Evolutionary conservation across 2,797 vertebrate species (phyloP).

Genomic region (Tenualosa ilisha): DNA sequence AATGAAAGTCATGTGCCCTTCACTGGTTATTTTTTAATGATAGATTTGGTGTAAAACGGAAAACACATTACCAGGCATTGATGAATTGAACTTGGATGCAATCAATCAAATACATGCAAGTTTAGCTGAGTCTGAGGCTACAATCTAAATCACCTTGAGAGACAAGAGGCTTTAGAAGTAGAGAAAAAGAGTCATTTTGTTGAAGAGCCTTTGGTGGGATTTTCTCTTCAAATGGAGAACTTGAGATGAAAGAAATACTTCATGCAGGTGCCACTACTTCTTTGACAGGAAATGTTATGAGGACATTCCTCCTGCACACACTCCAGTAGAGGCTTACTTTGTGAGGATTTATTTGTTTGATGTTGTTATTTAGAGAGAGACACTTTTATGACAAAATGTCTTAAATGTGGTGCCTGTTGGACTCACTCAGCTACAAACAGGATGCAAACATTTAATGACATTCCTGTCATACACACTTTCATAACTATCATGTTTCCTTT

Average conservation of each 20-base stretch:
- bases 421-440: neutral
- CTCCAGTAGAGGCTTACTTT: neutral
- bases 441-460: neutral
- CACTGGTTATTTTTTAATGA: neutral
- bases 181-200: neutral
- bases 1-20: neutral
- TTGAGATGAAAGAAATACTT: constrained; percentile 19
- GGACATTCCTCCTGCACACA: constrained; percentile 13
- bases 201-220: neutral
- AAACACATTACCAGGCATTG: neutral
- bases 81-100: neutral
- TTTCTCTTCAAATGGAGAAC: neutral
- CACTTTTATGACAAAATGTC: constrained; percentile 12
- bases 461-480: neutral
- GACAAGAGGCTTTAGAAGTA: neutral
- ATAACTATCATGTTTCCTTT: neutral
- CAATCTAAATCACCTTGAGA: neutral
- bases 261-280: constrained; percentile 12
- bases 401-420: neutral
- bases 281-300: constrained; percentile 10
- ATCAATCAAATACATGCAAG: neutral
- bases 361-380: constrained; percentile 11
- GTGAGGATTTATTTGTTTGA: constrained; percentile 15
- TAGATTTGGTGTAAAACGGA: neutral
- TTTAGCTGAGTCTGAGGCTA: neutral